A percentile compares a stretch with the other conserved stretches of the same genome.
Evolutionary conservation across 1,140 invertebrate species (phyloP).

Genomic region (Halyomorpha halys): DNA sequence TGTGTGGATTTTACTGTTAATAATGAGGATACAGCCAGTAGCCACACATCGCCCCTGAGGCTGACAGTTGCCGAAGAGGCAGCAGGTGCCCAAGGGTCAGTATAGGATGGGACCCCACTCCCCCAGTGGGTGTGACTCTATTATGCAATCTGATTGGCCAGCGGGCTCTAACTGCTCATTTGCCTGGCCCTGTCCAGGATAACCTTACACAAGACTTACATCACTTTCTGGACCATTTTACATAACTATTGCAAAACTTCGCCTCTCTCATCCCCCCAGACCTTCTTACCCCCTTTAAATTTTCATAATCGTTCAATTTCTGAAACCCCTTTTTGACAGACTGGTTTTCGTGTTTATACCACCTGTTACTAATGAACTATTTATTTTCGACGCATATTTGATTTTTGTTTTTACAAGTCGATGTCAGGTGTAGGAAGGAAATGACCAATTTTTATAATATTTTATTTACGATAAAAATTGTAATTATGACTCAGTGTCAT

Average conservation of each 20-base stretch:
- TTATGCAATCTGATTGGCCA: conserved; percentile 7
- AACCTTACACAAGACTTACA: conserved; percentile 17
- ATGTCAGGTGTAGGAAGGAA: too few species aligned
- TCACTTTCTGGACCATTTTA: conserved; percentile 12
- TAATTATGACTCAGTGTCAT: too few species aligned
- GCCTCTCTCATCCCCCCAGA: not conserved
- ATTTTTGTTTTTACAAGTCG: too few species aligned
- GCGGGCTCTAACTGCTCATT: conserved; percentile 12
- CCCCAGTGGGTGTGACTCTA: not conserved
- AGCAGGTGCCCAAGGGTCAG: too few species aligned
- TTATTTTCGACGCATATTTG: too few species aligned
- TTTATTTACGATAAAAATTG: too few species aligned
- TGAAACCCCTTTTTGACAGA: not conserved
- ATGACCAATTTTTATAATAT: too few species aligned
- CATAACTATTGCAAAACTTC: conserved; percentile 18
- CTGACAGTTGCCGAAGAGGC: too few species aligned
- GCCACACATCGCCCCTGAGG: too few species aligned
- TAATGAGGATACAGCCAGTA: too few species aligned
- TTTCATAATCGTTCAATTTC: conserved; percentile 11
- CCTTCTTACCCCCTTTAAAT: conserved; percentile 2
- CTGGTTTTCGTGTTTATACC: not conserved
- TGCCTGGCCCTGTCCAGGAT: conserved; percentile 9
- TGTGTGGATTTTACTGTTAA: too few species aligned
- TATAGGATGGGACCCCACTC: not conserved
- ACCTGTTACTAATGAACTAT: too few species aligned